These are phyloP conservation scores for Meandrina meandrites DNA, from an alignment of 92 coral and sea anemone species.

Conservation along the genomic window DNA sequence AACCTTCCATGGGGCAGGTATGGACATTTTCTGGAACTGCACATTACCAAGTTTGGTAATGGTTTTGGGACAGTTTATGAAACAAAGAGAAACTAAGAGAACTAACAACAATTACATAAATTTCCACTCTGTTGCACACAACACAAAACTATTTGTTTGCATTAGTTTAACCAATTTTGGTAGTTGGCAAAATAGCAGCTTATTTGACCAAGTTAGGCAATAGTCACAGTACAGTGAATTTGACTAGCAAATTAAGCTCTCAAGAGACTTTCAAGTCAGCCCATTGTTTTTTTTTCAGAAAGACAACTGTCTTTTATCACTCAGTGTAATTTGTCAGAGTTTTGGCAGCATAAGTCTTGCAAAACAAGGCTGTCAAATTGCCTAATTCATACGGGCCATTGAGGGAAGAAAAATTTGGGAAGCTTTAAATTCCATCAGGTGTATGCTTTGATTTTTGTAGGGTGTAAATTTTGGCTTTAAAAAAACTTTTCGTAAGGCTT, in stretches of 20 bases:
- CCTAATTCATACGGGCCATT: not conserved
- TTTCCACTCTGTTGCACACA: not conserved
- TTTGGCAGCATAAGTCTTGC: not conserved
- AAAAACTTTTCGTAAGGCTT: not conserved
- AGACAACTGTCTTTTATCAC: not conserved
- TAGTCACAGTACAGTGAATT: too few relatives aligned
- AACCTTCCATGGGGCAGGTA: too few relatives aligned
- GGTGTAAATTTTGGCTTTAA: conserved; percentile 2
- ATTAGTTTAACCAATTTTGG: not conserved
- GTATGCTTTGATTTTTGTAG: not conserved
- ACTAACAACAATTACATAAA: not conserved
- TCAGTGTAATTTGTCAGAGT: not conserved
- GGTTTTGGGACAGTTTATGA: not conserved
- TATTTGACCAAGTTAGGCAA: not conserved
- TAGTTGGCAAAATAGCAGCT: not conserved
- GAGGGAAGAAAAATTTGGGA: not conserved
- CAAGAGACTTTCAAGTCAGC: not conserved
- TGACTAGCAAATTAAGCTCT: not conserved
- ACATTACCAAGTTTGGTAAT: not conserved
- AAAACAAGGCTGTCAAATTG: not conserved
- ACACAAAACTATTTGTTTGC: not conserved
- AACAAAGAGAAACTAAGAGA: not conserved
- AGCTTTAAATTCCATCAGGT: not conserved
- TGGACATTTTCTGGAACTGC: too few relatives aligned
- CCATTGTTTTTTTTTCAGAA: not conserved